Conservation (phyloP, 2,113 vertebrate genomes). For the Tonatia bakeri region DNA sequence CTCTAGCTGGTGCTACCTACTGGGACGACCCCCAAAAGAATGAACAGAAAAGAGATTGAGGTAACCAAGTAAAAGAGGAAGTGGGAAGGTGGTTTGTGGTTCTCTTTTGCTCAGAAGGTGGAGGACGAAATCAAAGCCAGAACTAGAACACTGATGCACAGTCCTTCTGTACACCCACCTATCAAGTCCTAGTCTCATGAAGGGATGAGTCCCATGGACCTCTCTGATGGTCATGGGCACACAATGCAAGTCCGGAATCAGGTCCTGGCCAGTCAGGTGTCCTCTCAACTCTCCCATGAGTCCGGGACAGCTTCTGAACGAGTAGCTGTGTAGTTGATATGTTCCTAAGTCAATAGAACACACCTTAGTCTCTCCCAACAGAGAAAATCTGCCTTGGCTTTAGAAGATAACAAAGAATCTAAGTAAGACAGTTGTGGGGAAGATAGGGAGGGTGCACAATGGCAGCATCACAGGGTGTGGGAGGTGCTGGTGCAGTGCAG, state of each 20-base stretch:
- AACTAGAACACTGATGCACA: neutral
- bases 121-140: neutral
- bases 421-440: neutral
- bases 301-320: neutral
- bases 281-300: neutral
- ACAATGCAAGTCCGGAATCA: neutral
- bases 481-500: neutral
- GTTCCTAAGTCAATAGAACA: neutral
- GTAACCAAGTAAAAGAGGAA: neutral
- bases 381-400: neutral
- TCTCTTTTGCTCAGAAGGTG: neutral
- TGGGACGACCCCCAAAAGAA: neutral
- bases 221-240: rapidly evolving
- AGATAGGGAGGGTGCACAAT: rapidly evolving
- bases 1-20: neutral
- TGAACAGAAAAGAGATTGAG: neutral
- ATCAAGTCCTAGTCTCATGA: neutral
- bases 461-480: neutral
- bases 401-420: neutral
- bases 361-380: neutral
- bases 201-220: neutral
- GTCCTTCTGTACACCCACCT: neutral
- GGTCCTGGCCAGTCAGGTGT: neutral
- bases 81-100: neutral
- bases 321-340: neutral